Percentiles rank a stretch among this genome's conserved stretches.
These are phyloP conservation scores for Eurystomus gularis DNA, from an alignment of 2,113 vertebrate genomes.

Conservation along the genomic window DNA sequence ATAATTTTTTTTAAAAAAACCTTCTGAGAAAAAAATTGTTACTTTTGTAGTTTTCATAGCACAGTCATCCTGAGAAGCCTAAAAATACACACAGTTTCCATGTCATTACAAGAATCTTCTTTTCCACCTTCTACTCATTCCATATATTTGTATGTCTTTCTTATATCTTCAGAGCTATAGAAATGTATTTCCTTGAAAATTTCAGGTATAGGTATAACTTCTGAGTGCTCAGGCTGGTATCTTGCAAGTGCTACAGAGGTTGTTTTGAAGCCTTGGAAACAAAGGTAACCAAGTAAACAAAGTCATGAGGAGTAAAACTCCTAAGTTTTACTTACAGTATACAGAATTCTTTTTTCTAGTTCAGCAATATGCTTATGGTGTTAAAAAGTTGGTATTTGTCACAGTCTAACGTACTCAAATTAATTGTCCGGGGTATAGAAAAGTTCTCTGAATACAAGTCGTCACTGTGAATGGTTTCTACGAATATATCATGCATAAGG, in stretches of 20 bases:
- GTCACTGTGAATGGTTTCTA: conserved; percentile 24
- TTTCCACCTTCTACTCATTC: not conserved
- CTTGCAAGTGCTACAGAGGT: not conserved
- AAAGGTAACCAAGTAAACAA: not conserved
- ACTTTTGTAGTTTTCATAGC: not conserved
- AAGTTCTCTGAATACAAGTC: no score
- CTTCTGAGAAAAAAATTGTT: not conserved
- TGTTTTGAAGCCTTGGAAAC: conserved; percentile 17
- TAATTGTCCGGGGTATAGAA: no score
- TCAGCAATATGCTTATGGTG: no score
- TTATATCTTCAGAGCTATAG: conserved; percentile 35
- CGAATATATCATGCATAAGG: conserved; percentile 41
- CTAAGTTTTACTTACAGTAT: no score
- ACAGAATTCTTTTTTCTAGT: no score
- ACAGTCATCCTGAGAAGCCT: not conserved
- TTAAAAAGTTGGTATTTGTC: no score
- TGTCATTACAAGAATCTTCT: not conserved
- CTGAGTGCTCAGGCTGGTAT: not conserved
- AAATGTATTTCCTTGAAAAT: conserved; percentile 9
- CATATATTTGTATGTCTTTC: conserved; percentile 34
- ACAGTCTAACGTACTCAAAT: no score
- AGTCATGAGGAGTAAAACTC: not conserved
- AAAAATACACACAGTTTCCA: not conserved
- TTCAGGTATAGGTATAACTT: not conserved
- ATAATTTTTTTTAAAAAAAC: not conserved